phyloP scores from a whole-genome alignment of 2,113 vertebrate genomes.

The Murina feae region DNA sequence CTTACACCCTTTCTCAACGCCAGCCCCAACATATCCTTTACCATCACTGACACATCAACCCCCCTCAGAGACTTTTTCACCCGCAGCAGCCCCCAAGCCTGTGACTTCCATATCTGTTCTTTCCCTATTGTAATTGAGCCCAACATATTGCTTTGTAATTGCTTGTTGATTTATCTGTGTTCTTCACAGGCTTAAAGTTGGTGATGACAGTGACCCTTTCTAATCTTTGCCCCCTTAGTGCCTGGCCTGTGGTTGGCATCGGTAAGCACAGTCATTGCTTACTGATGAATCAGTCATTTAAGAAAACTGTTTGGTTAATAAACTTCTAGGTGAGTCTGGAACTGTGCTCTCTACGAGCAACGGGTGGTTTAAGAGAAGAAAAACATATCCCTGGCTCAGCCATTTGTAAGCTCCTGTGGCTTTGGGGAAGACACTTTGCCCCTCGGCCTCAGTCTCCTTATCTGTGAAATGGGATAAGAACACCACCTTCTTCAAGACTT shows the following conservation, averaged over 20 bases:
- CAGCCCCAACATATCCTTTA: neutral
- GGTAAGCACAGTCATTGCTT: no score
- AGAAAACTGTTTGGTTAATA: neutral
- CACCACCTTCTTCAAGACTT: neutral
- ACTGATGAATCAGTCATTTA: neutral
- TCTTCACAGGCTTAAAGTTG: neutral
- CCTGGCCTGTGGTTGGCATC: neutral
- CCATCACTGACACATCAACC: neutral
- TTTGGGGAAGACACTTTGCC: neutral
- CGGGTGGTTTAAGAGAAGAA: neutral
- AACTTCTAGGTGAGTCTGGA: neutral
- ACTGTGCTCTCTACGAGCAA: neutral
- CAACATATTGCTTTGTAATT: neutral
- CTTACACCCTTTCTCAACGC: neutral
- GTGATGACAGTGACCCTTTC: neutral
- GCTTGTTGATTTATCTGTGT: neutral
- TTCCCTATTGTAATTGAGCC: neutral
- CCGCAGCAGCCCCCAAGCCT: accelerated
- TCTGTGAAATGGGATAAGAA: neutral
- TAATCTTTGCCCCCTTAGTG: neutral
- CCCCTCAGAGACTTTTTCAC: neutral
- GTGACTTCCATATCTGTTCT: accelerated
- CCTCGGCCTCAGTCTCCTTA: neutral
- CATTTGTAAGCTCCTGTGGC: neutral
- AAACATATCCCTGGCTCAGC: neutral